Evolutionary conservation across 2,113 vertebrate species (phyloP), one percentile per base, ranked within the genome.

Genomic region (Antennarius striatus): DNA sequence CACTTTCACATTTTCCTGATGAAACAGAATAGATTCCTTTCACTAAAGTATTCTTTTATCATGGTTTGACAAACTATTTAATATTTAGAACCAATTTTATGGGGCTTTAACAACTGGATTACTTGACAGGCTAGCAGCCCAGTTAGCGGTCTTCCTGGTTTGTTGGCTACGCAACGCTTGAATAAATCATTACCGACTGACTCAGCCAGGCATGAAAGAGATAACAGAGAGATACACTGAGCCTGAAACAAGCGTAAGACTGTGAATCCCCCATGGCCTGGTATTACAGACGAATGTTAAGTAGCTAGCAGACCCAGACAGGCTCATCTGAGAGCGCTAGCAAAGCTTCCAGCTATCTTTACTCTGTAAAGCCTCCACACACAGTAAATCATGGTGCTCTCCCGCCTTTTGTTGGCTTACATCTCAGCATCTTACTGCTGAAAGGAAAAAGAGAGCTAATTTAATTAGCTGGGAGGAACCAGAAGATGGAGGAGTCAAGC

Each of bases 391-490:
- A 58, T 68, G 46, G 78, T 74, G 61, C 71, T 76, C 77, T 48
- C 51, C 56, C 58, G 77, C 66, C 69, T 69, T 78, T 80, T 73
- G 75, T 83, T 83, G 82, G 85, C 83, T 77, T 73, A 75, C 70
- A 76, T 79, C 60, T 76, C 51, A 69, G 75, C 58, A 73, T 86
- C 84, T 71, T 66, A 69, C 48, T 72, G 80, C 82, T 72, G 79
- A 80, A 66, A 77, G 81, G 71, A 50, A 84, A 77, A 85, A 67
- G 47, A 69, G 53, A 63, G 77, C 65, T 89, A 83, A 90, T 88
- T 89, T 81, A 89, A 90, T 90, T 87, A 90, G 78, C 77, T 63
- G 73, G 60, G 71, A 71, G 74, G 77, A 90, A 84, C 79, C 80
- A 86, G 78, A 87, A 86, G 80, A 89, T 79, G 73, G 79, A 85